Evolutionary conservation across 2,113 vertebrate genomes (phyloP).

Genomic region (Caloenas nicobarica): DNA sequence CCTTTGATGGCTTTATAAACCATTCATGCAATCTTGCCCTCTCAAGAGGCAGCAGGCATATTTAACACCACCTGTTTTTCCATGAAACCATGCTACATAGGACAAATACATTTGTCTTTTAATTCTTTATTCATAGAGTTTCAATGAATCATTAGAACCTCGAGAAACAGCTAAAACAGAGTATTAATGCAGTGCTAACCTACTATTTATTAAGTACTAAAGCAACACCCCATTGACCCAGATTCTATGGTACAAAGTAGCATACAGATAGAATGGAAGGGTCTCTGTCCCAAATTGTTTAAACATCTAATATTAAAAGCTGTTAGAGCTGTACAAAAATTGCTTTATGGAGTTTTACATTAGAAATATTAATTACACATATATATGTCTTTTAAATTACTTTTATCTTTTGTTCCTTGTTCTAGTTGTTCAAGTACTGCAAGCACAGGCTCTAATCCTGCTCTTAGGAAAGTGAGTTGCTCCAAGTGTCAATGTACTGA

Average conservation of each 20-base stretch:
- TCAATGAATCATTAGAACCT: not conserved
- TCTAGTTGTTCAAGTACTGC: not conserved
- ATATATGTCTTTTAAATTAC: not conserved
- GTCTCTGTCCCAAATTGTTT: not conserved
- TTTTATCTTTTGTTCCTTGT: not conserved
- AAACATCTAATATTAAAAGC: not conserved
- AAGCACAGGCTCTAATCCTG: not conserved
- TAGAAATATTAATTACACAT: not conserved
- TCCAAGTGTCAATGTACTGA: not conserved
- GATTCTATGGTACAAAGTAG: not conserved
- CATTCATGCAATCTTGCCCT: not conserved
- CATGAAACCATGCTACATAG: not conserved
- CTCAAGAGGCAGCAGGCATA: not conserved
- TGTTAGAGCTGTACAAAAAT: not conserved
- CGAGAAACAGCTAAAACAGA: not conserved
- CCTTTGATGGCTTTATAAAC: not conserved
- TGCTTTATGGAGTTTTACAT: not conserved
- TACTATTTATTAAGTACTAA: not conserved
- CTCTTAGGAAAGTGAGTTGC: not conserved
- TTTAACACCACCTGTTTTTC: not conserved
- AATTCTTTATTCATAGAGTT: not conserved
- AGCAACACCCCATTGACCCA: not conserved
- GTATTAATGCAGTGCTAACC: not conserved
- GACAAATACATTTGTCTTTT: not conserved
- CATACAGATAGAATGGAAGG: not conserved